Percentiles rank a stretch among this genome's conserved stretches.
Evolutionary conservation across 2,888 invertebrate species (phyloP).

Genomic region (Cosmorhoe ocellata): DNA sequence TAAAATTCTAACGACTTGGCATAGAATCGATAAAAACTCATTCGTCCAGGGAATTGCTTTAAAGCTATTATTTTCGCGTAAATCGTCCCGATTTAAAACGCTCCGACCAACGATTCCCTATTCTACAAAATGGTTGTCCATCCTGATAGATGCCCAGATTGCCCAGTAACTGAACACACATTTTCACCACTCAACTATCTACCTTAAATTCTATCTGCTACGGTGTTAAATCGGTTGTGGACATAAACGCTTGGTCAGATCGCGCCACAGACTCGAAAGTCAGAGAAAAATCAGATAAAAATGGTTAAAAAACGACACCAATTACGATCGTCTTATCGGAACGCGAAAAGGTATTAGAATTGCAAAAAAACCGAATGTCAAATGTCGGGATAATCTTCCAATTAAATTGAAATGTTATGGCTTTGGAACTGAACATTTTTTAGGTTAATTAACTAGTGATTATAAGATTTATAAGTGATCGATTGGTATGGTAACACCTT

Average conservation of each 20-base stretch:
- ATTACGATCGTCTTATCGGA: slow-evolving; percentile 73
- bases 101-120: slow-evolving; percentile 67
- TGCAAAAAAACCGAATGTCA: slow-evolving; percentile 60
- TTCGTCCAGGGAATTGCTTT: slow-evolving; percentile 56
- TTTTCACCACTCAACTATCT: slow-evolving; percentile 31
- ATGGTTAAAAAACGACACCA: slow-evolving; percentile 76
- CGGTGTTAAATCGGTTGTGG: slow-evolving; percentile 37
- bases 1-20: slow-evolving; percentile 25
- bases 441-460: slow-evolving; percentile 8
- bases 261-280: slow-evolving; percentile 33
- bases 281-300: slow-evolving; percentile 71
- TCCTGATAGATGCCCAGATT: slow-evolving; percentile 75
- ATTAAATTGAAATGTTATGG: slow-evolving; percentile 64
- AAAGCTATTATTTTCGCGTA: slow-evolving; percentile 70
- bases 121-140: slow-evolving; percentile 78
- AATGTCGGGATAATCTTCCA: slow-evolving; percentile 66
- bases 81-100: slow-evolving; percentile 75
- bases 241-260: slow-evolving; percentile 52
- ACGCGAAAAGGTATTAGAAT: slow-evolving; percentile 55
- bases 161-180: slow-evolving; percentile 49
- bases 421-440: slow-evolving; percentile 33
- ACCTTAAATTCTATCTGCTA: slow-evolving; percentile 30
- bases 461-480: no score
- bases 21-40: slow-evolving; percentile 43
- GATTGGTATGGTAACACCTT: no score